Evolutionary conservation across 2,888 invertebrate species (phyloP), one percentile per base, ranked within the genome.

Genomic region (Lottia scabra): DNA sequence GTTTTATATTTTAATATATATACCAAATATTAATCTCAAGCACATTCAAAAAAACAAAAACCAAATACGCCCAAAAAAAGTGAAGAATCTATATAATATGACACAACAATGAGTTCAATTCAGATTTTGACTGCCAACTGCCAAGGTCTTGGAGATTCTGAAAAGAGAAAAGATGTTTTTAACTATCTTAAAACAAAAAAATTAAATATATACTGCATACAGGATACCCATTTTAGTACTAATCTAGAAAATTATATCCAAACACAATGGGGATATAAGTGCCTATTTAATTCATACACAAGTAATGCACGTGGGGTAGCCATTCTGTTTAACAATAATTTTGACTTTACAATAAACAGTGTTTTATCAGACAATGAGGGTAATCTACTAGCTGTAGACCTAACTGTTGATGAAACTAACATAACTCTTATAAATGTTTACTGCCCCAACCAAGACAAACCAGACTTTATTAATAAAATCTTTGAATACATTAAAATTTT

Each of bases 391-490:
- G 23, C 23, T 15, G 23, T 56, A 56, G 56, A 56, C 56, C n/a
- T 19, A 15, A 56, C 23, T 19, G 23, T 56, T 56, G 19, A 48
- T 19, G 56, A 56, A 56, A 56, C 56, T 19, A 56, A 56, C 23
- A 19, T 56, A 19, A 56, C 56, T 56, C 19, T 19, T 19, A 23
- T 12, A 56, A 72, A 45, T 19, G 6, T 72, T 10, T 72, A 72
- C 68, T 63, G 72, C 8, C 72, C 68, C 63, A 72, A 72, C 30
- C 45, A 19, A 10, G 71, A 71, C 16, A 43, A 27, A 63, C 71
- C 67, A 30, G 23, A 66, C n/a, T 71, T 66, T 43, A 66, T 56
- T 67, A 27, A 62, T 30, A 62, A 66, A 38, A 10, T 71, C 6
- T 56, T 23, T 23, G 13, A 19, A 30, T 62, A 43, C 16, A 30